Conservation (phyloP, 2,888 invertebrate species). For the Theretra japonica region DNA sequence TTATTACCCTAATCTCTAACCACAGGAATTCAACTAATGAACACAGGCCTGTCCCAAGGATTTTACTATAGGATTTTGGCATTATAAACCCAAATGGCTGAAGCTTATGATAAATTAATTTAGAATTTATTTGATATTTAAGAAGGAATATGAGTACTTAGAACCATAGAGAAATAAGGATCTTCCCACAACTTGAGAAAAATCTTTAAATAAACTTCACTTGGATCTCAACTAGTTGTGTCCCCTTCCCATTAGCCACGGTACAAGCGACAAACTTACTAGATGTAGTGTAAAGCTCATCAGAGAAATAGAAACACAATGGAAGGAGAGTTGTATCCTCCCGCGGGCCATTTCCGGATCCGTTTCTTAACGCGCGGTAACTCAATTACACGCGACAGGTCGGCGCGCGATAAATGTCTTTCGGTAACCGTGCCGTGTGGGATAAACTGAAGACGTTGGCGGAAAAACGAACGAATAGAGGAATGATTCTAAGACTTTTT, state of each 20-base stretch:
- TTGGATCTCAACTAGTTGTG: background rate
- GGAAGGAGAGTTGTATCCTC: constrained; percentile 57
- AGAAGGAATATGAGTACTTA: too few species aligned
- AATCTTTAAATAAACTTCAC: background rate
- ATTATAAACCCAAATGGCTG: too few species aligned
- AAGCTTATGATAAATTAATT: too few species aligned
- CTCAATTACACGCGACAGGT: constrained; percentile 79
- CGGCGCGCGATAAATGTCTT: constrained; percentile 74
- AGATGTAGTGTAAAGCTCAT: constrained; percentile 22
- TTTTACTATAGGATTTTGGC: too few species aligned
- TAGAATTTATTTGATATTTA: too few species aligned
- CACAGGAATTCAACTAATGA: too few species aligned
- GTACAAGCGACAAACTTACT: background rate
- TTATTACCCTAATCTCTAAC: too few species aligned
- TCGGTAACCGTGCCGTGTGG: constrained; percentile 41
- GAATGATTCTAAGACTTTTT: too few species aligned
- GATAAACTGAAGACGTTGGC: constrained; percentile 15
- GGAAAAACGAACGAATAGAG: constrained; percentile 37
- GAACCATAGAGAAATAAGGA: too few species aligned
- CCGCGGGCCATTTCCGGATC: constrained; percentile 63
- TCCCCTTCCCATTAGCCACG: constrained; percentile 8
- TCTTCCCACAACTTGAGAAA: too few species aligned
- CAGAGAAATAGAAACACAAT: constrained; percentile 27
- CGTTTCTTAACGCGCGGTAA: constrained; percentile 70
- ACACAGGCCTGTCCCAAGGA: too few species aligned